phyloP scores from a whole-genome alignment of 2,888 invertebrate species.

The Drosophila demipolita region DNA sequence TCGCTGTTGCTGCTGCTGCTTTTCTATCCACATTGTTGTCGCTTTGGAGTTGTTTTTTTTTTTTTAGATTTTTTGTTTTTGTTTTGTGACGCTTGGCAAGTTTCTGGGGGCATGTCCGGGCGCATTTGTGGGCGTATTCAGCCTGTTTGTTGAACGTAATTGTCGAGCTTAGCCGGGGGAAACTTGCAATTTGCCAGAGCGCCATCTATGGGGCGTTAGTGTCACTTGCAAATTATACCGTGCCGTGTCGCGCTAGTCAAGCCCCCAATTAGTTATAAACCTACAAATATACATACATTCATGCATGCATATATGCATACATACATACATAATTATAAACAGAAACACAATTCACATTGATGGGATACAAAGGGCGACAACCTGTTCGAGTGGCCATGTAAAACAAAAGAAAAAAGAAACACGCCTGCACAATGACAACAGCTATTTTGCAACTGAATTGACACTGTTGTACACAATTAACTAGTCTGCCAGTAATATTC shows the following conservation, averaged over 20 bases:
- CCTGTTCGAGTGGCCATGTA: slow-evolving; percentile 29
- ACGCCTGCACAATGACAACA: slow-evolving; percentile 13
- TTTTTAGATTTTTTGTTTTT: slow-evolving; percentile 18
- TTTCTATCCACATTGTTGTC: slow-evolving; percentile 25
- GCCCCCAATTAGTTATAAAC: slow-evolving; percentile 36
- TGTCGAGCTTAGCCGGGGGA: slow-evolving; percentile 63
- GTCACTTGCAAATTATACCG: slow-evolving; percentile 21
- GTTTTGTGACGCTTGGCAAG: slow-evolving; percentile 50
- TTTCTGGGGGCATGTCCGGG: slow-evolving; percentile 62
- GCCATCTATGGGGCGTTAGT: slow-evolving; percentile 58
- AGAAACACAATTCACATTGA: neutral
- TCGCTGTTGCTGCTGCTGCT: slow-evolving; percentile 37
- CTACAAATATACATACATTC: neutral
- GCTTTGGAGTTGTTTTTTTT: slow-evolving; percentile 17
- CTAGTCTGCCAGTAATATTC: slow-evolving; percentile 36
- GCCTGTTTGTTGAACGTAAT: slow-evolving; percentile 59
- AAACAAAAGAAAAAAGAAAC: neutral
- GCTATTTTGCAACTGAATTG: slow-evolving; percentile 12
- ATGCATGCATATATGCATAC: neutral
- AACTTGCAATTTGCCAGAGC: slow-evolving; percentile 55
- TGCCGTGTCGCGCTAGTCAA: slow-evolving; percentile 31
- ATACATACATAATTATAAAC: neutral
- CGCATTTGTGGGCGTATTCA: slow-evolving; percentile 66
- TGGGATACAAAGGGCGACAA: slow-evolving; percentile 38
- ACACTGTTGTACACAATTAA: slow-evolving; percentile 15